Conservation (phyloP, 2,113 vertebrate species). For the Saccopteryx bilineata region DNA sequence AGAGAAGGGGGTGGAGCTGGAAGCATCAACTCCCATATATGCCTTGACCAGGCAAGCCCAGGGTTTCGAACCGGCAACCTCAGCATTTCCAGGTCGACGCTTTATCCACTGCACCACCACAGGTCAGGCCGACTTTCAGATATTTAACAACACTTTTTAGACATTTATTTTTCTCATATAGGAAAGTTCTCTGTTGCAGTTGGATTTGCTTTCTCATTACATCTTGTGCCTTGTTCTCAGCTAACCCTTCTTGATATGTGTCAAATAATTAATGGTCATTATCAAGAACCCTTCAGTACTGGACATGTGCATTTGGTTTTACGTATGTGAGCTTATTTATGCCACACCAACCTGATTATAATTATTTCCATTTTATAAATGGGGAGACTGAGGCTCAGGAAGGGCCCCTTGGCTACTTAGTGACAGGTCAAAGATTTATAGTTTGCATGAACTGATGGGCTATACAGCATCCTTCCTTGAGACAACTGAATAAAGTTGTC, state of each 20-base stretch:
- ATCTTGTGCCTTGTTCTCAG: background rate
- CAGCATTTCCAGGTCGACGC: too few species aligned
- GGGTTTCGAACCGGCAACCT: too few species aligned
- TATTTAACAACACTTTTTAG: constrained; percentile 12
- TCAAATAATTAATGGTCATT: background rate
- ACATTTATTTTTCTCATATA: constrained; percentile 8
- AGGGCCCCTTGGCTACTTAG: background rate
- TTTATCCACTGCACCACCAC: too few species aligned
- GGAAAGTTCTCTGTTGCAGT: background rate
- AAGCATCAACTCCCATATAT: too few species aligned
- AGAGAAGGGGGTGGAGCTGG: too few species aligned
- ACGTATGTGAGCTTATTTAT: background rate
- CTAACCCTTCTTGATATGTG: background rate
- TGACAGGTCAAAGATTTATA: background rate
- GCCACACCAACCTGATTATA: background rate
- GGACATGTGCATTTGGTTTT: background rate
- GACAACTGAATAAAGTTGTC: too few species aligned
- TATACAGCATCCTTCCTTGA: background rate
- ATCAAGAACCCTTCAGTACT: background rate
- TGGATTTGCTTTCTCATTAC: background rate
- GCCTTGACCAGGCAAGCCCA: too few species aligned
- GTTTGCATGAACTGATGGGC: background rate
- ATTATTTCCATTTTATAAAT: background rate
- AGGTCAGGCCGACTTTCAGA: background rate
- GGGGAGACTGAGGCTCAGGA: background rate